Evolutionary conservation across 2,797 vertebrate species (phyloP).

Genomic region (Pantherophis alleghaniensis): DNA sequence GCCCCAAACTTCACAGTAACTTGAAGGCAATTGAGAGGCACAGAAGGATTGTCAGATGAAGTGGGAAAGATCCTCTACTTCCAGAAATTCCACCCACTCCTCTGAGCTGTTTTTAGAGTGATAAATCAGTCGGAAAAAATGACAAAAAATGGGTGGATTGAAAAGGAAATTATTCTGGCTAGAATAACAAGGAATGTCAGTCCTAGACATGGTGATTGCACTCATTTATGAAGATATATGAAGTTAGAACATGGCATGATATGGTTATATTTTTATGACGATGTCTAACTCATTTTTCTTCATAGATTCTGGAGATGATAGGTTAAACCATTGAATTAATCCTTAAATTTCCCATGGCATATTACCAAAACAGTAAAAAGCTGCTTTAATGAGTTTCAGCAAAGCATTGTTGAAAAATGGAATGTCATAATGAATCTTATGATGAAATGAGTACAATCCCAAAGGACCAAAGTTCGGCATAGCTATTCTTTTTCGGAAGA

Average conservation of each 20-base stretch:
- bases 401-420: not conserved
- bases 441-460: not conserved
- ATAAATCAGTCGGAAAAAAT: not conserved
- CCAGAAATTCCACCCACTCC: not conserved
- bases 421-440: not conserved
- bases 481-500: not conserved
- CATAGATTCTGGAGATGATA: not conserved
- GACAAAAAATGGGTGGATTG: not conserved
- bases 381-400: not conserved
- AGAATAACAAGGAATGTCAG: not conserved
- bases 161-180: not conserved
- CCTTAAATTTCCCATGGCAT: not conserved
- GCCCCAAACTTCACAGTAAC: not conserved
- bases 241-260: not conserved
- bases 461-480: not conserved
- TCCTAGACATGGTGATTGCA: not conserved
- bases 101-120: not conserved
- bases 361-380: slow-evolving; percentile 3
- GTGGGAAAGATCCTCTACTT: not conserved
- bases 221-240: not conserved
- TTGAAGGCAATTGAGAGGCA: not conserved
- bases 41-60: not conserved
- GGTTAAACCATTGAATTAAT: not conserved
- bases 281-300: not conserved
- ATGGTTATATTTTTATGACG: not conserved